Base-by-base conservation (phyloP, 2,113 vertebrate species). In the Eolophus roseicapilla region DNA sequence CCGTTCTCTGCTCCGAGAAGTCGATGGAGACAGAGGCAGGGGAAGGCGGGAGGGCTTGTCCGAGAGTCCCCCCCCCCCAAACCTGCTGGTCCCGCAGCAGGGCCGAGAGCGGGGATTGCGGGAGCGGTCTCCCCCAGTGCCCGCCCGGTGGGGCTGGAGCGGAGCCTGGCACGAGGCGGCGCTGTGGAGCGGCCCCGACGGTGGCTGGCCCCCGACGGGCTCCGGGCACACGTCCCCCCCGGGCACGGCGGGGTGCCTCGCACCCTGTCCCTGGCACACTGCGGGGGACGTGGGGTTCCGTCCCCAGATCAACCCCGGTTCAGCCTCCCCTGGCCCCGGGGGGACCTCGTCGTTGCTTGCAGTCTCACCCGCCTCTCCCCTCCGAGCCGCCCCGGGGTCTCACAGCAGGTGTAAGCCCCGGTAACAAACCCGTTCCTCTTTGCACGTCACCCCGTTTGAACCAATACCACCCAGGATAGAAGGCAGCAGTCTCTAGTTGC, bases 111-210 rank as follows among this genome's bases (percentile, higher is more conserved):
- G 29, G 44, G n/a, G 43, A 53, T 14, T 14, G 57, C 24, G 10
- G 93, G 3, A 53, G 31, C 13, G 27, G 6, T 33, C 60, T n/a
- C 43, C 33, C 11, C 16, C 63, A 14, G 8, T 33, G 68, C 37
- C 29, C 23, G 23, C 24, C 41, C 24, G 28, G 43, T 3, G 33
- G 52, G 63, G 59, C 37, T 10, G 37, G 27, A n/a, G 50, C 37
- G 24, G 73, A 17, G 73, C 49, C 47, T 79, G 67, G 93, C 93
- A 79, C 52, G 63, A 62, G 93, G 93, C 91, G 95, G 95, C 88
- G 95, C 95, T 95, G 93, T 80, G 47, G 90, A 88, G 80, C 81
- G 80, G 37, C 17, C 49, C 46, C 46, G 33, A n/a, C 8, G 33
- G 55, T 33, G n/a, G 43, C 11, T 5, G 14, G 6, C 14, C n/a